phyloP scores from a whole-genome alignment of 2,888 invertebrate species.

The Glaucopsyche alexis region DNA sequence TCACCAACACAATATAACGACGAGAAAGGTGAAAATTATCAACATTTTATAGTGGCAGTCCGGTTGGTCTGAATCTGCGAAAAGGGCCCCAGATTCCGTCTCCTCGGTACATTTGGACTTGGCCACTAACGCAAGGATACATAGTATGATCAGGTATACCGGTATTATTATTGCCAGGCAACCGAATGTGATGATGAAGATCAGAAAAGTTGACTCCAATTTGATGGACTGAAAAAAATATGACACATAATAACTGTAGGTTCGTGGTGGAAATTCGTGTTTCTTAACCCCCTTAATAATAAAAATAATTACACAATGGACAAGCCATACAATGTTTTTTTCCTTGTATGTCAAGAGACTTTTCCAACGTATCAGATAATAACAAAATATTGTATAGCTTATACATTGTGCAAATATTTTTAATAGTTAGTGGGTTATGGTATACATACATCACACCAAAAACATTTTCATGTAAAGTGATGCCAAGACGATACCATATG shows the following conservation, averaged over 20 bases:
- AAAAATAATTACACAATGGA: too few species aligned
- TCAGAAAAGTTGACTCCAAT: constrained; percentile 85
- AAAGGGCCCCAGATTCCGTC: constrained; percentile 66
- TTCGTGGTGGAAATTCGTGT: not conserved
- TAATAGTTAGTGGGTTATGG: too few species aligned
- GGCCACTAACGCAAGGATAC: constrained; percentile 76
- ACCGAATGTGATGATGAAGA: constrained; percentile 81
- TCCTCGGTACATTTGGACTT: constrained; percentile 62
- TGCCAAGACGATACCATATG: too few species aligned
- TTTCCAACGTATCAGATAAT: too few species aligned
- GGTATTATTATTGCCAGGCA: constrained; percentile 84
- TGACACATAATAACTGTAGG: not conserved
- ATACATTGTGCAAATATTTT: too few species aligned
- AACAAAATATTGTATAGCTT: too few species aligned
- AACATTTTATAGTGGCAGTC: constrained; percentile 66
- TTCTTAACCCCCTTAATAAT: too few species aligned
- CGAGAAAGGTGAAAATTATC: constrained; percentile 60
- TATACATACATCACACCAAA: too few species aligned
- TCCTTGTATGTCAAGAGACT: too few species aligned
- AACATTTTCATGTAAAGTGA: too few species aligned
- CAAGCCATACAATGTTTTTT: too few species aligned
- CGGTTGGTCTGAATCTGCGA: constrained; percentile 59
- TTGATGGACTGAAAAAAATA: constrained; percentile 82
- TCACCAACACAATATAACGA: constrained; percentile 70
- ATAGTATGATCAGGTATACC: constrained; percentile 70